Evolutionary conservation across 2,113 vertebrate species (phyloP), one percentile per base, ranked within the genome.

Genomic region (Ptyas mucosa): DNA sequence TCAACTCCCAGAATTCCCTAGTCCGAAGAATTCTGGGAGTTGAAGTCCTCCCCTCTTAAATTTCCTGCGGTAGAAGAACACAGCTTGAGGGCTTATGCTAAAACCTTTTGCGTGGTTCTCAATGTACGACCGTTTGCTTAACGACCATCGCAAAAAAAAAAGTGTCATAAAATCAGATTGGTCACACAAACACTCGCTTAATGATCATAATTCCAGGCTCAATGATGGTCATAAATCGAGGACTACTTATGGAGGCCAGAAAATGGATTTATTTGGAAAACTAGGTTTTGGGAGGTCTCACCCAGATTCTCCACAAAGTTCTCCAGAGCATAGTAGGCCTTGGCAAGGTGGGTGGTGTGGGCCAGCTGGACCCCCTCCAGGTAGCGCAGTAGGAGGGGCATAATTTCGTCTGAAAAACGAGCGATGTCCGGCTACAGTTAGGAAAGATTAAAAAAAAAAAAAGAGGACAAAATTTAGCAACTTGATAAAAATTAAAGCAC

Each of bases 281-380:
- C 0, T 5, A 20, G 15, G n/a, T 20, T 8, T 23, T 5, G 4
- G 12, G 51, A 0, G n/a, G 1, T 15, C 94, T 96, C 93, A 99
- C 99, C 99, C 4, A 99, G 96, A 93, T 98, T 99, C 95, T 99
- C 98, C 95, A 99, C 97, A 58, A 99, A 99, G 97, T 99, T 99
- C 96, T 99, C 99, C 64, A 99, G 97, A 8, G 99, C 98, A 10
- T 99, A 99, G 96, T 98, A 99, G 55, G 98, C 98, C 95, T 98
- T 99, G 1, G 98, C 98, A 75, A 99, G 95, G 58, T 99, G 98
- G 39, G 98, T 97, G 0, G 97, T 97, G 88, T 98, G 98, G 61
- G 97, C 95, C 1, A 97, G 95, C 91, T 98, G 98, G 95, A 99
- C 97, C 0, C 97, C 97, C 0, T 98, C 98, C 88, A 99, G 95